Conservation (phyloP, 2,113 vertebrate species). For the Notothenia rossii region DNA sequence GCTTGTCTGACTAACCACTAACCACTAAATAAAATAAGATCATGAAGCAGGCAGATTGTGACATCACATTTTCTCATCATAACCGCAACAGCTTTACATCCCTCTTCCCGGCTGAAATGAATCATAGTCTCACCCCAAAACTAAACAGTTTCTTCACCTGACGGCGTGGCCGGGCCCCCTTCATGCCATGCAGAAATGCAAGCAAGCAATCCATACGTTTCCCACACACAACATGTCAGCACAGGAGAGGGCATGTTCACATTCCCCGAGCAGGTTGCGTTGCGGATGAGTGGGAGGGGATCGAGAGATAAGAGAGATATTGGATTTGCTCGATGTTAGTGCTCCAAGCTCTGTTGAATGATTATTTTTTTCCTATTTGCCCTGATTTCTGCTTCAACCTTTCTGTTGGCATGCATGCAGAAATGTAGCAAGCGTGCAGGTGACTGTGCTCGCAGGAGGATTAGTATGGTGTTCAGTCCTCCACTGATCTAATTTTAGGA, state of each 20-base stretch:
- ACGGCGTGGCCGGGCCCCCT: slow-evolving; percentile 33
- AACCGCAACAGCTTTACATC: background rate
- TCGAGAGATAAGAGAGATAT: slow-evolving; percentile 75
- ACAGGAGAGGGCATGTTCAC: slow-evolving; percentile 35
- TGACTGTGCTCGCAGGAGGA: slow-evolving; percentile 72
- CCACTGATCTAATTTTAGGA: slow-evolving; percentile 80
- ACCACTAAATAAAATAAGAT: slow-evolving; percentile 18
- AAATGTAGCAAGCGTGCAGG: slow-evolving; percentile 67
- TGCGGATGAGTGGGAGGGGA: slow-evolving; percentile 86
- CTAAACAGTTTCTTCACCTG: slow-evolving; percentile 45
- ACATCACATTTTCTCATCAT: slow-evolving; percentile 20
- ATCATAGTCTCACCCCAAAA: slow-evolving; percentile 24
- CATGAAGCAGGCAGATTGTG: slow-evolving; percentile 12
- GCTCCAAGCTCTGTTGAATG: slow-evolving; percentile 66
- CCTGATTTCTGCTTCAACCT: slow-evolving; percentile 70
- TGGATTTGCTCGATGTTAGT: slow-evolving; percentile 74
- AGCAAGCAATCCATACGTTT: slow-evolving; percentile 61
- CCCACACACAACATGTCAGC: slow-evolving; percentile 44
- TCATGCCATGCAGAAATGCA: slow-evolving; percentile 50
- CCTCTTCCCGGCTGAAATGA: slow-evolving; percentile 25
- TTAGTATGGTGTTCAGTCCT: slow-evolving; percentile 69
- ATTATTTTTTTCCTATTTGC: slow-evolving; percentile 63
- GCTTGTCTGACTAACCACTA: slow-evolving; percentile 32
- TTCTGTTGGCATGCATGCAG: slow-evolving; percentile 61
- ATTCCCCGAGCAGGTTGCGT: slow-evolving; percentile 79